Evolutionary conservation across 2,888 invertebrate species (phyloP).

Genomic region (Allophyes oxyacanthae): DNA sequence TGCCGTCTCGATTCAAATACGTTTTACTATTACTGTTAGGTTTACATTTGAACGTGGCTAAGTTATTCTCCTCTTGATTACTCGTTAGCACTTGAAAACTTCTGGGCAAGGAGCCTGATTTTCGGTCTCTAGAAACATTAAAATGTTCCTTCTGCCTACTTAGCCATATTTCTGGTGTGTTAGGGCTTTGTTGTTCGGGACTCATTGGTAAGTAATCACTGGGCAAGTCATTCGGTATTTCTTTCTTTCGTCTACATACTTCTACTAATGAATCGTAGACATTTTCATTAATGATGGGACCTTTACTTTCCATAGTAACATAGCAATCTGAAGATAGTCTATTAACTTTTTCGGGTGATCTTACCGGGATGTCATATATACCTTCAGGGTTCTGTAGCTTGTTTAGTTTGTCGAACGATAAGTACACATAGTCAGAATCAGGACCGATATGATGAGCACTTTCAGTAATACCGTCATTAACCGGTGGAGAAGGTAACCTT

Average conservation of each 20-base stretch:
- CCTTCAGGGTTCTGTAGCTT: slow-evolving; percentile 72
- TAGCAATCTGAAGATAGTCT: slow-evolving; percentile 71
- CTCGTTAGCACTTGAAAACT: slow-evolving; percentile 92
- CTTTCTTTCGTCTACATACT: slow-evolving; percentile 79
- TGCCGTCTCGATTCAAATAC: slow-evolving; percentile 90
- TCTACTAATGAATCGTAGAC: slow-evolving; percentile 82
- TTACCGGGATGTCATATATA: slow-evolving; percentile 82
- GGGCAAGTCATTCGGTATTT: slow-evolving; percentile 66
- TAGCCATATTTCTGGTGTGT: slow-evolving; percentile 92
- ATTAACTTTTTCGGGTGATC: slow-evolving; percentile 75
- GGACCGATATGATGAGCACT: slow-evolving; percentile 72
- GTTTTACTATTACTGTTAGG: slow-evolving; percentile 83
- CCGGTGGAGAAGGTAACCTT: slow-evolving; percentile 78
- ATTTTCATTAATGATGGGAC: slow-evolving; percentile 68
- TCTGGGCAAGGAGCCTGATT: slow-evolving; percentile 93
- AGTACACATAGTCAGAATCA: slow-evolving; percentile 86
- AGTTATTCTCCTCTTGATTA: slow-evolving; percentile 83
- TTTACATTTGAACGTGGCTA: slow-evolving; percentile 81
- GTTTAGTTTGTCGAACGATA: slow-evolving; percentile 82
- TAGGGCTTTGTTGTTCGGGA: slow-evolving; percentile 87
- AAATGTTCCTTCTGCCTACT: slow-evolving; percentile 92
- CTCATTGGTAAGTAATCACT: slow-evolving; percentile 83
- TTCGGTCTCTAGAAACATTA: slow-evolving; percentile 90
- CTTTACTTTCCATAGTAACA: slow-evolving; percentile 77
- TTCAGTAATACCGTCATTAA: slow-evolving; percentile 53